phyloP scores from a whole-genome alignment of 2,113 vertebrate species.

The Podocnemis expansa region DNA sequence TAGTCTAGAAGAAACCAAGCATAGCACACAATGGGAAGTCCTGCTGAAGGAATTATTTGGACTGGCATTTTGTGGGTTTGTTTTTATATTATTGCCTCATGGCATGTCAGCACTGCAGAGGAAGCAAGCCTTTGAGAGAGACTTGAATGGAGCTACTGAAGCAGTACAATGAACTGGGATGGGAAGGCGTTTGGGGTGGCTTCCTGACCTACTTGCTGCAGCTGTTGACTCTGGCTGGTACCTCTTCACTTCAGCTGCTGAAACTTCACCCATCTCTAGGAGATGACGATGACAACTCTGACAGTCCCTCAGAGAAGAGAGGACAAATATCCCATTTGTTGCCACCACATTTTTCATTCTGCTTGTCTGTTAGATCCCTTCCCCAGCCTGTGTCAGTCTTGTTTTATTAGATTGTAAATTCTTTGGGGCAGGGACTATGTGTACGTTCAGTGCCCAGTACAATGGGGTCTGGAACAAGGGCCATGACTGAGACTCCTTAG shows the following conservation, averaged over 20 bases:
- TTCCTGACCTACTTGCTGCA: not conserved
- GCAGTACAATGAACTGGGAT: not conserved
- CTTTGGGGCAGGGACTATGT: too few relatives aligned
- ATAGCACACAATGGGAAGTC: not conserved
- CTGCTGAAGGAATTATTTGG: not conserved
- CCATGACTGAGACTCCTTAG: too few relatives aligned
- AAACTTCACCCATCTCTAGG: not conserved
- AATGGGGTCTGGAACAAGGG: too few relatives aligned
- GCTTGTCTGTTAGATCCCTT: too few relatives aligned
- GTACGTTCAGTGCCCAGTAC: too few relatives aligned
- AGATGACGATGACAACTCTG: not conserved
- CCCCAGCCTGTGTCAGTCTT: too few relatives aligned
- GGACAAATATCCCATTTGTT: too few relatives aligned
- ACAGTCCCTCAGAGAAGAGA: too few relatives aligned
- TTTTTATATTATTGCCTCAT: not conserved
- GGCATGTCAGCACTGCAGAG: not conserved
- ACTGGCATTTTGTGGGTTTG: not conserved
- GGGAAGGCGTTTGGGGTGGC: not conserved
- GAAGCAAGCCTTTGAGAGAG: not conserved
- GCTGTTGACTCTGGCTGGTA: not conserved
- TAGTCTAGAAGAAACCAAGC: not conserved
- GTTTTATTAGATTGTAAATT: too few relatives aligned
- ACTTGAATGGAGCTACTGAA: not conserved
- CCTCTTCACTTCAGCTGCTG: not conserved
- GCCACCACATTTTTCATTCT: too few relatives aligned